These are phyloP conservation scores for Corythornis leucogaster DNA, from an alignment of 2,797 vertebrate genomes.

Conservation along the genomic window DNA sequence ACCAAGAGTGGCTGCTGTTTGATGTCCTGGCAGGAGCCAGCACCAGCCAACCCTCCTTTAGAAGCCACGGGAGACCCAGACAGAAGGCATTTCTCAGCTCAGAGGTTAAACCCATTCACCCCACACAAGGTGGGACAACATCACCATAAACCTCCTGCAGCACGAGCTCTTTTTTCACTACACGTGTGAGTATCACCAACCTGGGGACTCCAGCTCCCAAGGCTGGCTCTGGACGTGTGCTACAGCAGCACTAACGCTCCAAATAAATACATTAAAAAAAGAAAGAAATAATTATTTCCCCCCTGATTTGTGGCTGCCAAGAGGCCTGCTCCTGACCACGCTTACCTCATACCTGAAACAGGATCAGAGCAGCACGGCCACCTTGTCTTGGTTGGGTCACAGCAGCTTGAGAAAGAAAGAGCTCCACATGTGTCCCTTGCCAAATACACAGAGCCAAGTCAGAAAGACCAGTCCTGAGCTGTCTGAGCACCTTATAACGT, in stretches of 20 bases:
- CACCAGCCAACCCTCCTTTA: neutral
- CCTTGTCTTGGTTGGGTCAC: neutral
- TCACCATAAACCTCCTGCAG: neutral
- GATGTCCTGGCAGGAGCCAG: neutral
- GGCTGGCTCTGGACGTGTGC: neutral
- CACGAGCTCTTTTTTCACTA: neutral
- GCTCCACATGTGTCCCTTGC: neutral
- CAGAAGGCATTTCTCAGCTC: neutral
- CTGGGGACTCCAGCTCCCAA: neutral
- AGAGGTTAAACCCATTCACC: neutral
- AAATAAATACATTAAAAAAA: neutral
- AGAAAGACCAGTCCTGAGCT: neutral
- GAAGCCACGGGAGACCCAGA: neutral
- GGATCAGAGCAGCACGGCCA: neutral
- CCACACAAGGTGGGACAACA: neutral
- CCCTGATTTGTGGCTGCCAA: neutral
- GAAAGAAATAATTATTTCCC: neutral
- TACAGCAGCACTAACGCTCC: neutral
- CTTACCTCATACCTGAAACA: neutral
- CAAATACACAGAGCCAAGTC: neutral
- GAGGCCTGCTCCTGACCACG: neutral
- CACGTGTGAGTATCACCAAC: neutral
- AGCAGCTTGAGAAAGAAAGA: neutral
- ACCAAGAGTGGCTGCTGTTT: neutral
- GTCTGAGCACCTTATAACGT: neutral